Percentiles rank a stretch among this genome's conserved stretches.
phyloP scores from a whole-genome alignment of 1,140 invertebrate species.

The Triops cancriformis region DNA sequence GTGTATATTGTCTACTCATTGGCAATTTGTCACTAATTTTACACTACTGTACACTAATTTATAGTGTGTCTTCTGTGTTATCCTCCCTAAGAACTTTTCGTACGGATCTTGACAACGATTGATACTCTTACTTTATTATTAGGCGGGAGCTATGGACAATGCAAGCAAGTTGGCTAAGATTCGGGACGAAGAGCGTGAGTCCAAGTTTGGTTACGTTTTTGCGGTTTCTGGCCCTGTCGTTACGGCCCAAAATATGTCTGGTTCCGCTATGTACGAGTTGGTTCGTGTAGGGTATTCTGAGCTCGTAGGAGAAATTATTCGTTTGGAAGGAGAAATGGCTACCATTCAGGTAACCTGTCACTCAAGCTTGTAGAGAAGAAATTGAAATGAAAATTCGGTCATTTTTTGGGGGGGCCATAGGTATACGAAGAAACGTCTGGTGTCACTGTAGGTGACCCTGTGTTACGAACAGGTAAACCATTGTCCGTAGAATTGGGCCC shows the following conservation, averaged over 20 bases:
- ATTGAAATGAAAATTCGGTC: neutral
- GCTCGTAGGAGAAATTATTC: conserved; percentile 98
- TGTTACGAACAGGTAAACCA: conserved; percentile 94
- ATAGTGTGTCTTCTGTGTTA: no score
- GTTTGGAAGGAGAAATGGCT: conserved; percentile 97
- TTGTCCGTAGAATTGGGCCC: conserved; percentile 98
- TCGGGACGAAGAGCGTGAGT: conserved; percentile 75
- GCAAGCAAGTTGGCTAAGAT: conserved; percentile 55
- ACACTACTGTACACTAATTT: no score
- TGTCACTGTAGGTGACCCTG: conserved; percentile 98
- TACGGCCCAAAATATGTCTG: conserved; percentile 97
- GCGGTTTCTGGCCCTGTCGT: conserved; percentile 98
- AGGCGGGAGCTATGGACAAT: conserved; percentile 27
- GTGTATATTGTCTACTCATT: no score
- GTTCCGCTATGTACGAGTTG: conserved; percentile 99
- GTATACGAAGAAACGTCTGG: conserved; percentile 99
- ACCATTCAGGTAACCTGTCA: conserved; percentile 78
- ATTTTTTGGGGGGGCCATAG: conserved; percentile 39
- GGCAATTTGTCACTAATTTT: no score
- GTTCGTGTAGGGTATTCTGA: conserved; percentile 97
- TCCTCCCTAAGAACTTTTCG: no score
- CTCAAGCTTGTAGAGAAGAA: neutral
- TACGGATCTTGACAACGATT: neutral
- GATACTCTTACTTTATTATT: neutral
- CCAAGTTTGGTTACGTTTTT: conserved; percentile 86